Conservation (phyloP, 2,888 invertebrate species). For the Agrotis puta region DNA sequence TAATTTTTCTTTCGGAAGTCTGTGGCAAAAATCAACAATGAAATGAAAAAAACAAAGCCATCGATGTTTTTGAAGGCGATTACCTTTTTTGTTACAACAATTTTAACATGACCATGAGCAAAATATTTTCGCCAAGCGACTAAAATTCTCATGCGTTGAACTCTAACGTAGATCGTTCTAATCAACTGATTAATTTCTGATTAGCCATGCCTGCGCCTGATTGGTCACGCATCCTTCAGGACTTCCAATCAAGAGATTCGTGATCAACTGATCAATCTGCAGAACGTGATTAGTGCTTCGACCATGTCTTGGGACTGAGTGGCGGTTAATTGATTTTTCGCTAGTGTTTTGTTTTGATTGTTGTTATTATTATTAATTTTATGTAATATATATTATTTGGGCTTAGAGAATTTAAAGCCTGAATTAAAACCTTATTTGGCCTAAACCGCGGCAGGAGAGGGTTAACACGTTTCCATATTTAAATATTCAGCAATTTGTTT, state of each 20-base stretch:
- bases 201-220: conserved; percentile 49
- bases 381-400: neutral
- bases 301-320: conserved; percentile 31
- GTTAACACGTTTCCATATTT: neutral
- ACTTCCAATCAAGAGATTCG: conserved; percentile 56
- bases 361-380: no score
- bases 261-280: conserved; percentile 50
- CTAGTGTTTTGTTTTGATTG: conserved; percentile 19
- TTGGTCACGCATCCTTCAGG: conserved; percentile 60
- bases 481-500: conserved; percentile 4
- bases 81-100: no score
- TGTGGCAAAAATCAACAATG: no score
- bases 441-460: neutral
- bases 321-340: conserved; percentile 57
- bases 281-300: conserved; percentile 45
- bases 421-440: neutral
- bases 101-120: neutral
- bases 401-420: neutral
- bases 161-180: conserved; percentile 32
- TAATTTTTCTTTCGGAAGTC: no score
- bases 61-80: no score
- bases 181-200: conserved; percentile 61
- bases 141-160: conserved; percentile 45
- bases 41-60: no score
- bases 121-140: conserved; percentile 6